Evolutionary conservation across 1,140 invertebrate genomes (phyloP).

Genomic region (Drosophila bifasciata): DNA sequence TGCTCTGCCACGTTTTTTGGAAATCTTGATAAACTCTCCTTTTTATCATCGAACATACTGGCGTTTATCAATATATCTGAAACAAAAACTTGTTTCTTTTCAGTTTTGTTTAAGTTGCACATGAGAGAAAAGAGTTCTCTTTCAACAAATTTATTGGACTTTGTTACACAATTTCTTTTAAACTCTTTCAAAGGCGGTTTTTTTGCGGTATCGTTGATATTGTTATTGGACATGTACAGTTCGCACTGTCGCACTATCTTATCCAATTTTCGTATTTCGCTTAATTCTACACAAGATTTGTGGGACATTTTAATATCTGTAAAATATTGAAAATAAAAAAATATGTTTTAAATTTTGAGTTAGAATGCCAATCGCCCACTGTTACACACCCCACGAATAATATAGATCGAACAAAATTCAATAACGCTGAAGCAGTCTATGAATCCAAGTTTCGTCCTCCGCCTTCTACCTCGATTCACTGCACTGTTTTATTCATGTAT

Average conservation of each 20-base stretch:
- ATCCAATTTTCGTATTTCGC: constrained; percentile 74
- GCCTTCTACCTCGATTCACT: too few species aligned
- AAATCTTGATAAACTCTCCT: constrained; percentile 39
- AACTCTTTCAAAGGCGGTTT: constrained; percentile 44
- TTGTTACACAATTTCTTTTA: constrained; percentile 49
- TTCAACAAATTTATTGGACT: constrained; percentile 65
- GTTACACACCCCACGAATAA: too few species aligned
- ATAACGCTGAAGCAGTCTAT: too few species aligned
- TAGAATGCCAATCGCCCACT: too few species aligned
- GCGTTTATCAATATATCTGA: constrained; percentile 68
- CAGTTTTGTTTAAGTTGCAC: constrained; percentile 66
- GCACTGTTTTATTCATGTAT: too few species aligned
- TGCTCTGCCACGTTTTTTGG: constrained; percentile 44
- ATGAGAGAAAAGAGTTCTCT: constrained; percentile 67
- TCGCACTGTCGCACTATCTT: constrained; percentile 74
- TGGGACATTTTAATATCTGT: constrained; percentile 58
- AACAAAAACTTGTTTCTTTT: constrained; percentile 66
- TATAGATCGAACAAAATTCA: too few species aligned
- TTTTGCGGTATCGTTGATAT: constrained; percentile 41
- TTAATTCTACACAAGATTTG: constrained; percentile 72
- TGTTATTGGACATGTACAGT: constrained; percentile 64
- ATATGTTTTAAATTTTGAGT: neutral
- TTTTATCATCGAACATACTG: constrained; percentile 59
- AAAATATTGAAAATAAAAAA: constrained; percentile 20
- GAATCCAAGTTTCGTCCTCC: too few species aligned